Base-by-base conservation (phyloP, 2,797 vertebrate genomes). In the Peromyscus eremicus region DNA sequence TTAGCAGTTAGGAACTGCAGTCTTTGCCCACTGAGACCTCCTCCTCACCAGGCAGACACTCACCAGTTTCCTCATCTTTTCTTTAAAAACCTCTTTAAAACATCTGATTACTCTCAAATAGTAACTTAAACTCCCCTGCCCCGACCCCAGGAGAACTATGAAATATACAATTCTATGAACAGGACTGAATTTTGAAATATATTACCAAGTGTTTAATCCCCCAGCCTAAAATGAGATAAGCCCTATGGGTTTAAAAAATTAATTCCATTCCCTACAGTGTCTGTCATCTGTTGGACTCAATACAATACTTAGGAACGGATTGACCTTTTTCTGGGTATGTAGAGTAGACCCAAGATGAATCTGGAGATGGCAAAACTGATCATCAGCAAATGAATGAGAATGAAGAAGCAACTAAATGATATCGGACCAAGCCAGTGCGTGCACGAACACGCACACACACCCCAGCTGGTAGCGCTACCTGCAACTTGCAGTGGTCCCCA, bases 341-440 rank as follows among this genome's bases (percentile, higher is more conserved):
- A 93, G 37, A 79, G 5, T 27, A 16, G 40, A 82, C 7, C 16
- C 91, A 77, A 94, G 37, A 27, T 90, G 32, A 21, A 70, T 49
- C 23, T 57, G 32, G 86, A 21, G 34, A 75, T 86, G 77, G 66
- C 34, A 89, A 89, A 89, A 77, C 64, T 86, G 66, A 23, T 73
- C 43, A 46, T 66, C 14, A 34, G 64, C 23, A 70, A 46, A 86
- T 46, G 57, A 70, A 85, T 89, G 11, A 80, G 37, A 49, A 92
- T 40, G 21, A n/a, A 91, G 85, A 85, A 94, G 80, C 25, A 92
- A 95, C 13, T 88, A 60, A 92, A 10, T 82, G 94, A 92, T 92
- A 86, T 23, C 92, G 82, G 40, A 81, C 27, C 11, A 88, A 86
- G 46, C 9, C n/a, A 81, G 60, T n/a, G n/a, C n/a, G n/a, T n/a